A percentile compares a stretch with the other conserved stretches of the same genome.
Evolutionary conservation across 2,797 vertebrate genomes (phyloP).

Genomic region (Epinephelus awoara): DNA sequence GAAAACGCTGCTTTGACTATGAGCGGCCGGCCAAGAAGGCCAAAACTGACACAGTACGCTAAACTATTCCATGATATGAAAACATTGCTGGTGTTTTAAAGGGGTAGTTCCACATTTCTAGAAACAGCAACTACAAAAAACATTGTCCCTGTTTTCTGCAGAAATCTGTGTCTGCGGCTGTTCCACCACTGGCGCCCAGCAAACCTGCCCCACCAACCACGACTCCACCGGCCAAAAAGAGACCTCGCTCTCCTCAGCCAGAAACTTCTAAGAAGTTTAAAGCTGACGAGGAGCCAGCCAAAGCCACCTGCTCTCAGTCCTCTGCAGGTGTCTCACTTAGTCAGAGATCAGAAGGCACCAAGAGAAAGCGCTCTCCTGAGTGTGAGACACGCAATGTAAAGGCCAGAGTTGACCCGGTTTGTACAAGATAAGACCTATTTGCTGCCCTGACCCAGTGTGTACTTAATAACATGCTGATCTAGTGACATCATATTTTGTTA

Average conservation of each 20-base stretch:
- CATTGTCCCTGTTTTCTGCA: neutral
- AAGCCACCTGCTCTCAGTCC: constrained; percentile 61
- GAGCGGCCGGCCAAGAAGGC: constrained; percentile 84
- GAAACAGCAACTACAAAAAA: neutral
- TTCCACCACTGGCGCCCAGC: constrained; percentile 82
- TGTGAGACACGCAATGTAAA: constrained; percentile 80
- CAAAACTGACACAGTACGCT: constrained; percentile 83
- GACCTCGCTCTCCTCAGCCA: constrained; percentile 80
- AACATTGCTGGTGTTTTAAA: too few species aligned
- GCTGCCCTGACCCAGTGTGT: neutral
- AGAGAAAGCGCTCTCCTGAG: constrained; percentile 83
- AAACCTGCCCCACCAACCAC: constrained; percentile 80
- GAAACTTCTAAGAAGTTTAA: constrained; percentile 57
- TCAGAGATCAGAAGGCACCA: constrained; percentile 73
- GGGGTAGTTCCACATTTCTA: too few species aligned
- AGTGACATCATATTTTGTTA: constrained; percentile 62
- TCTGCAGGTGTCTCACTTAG: constrained; percentile 81
- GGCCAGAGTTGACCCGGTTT: constrained; percentile 85
- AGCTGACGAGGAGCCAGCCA: neutral
- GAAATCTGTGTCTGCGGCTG: neutral
- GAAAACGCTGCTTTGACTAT: constrained; percentile 82
- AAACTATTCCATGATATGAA: too few species aligned
- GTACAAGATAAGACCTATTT: constrained; percentile 50
- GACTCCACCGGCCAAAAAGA: constrained; percentile 83
- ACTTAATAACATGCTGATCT: neutral